These are phyloP conservation scores for Palaemon carinicauda DNA, from an alignment of 1,140 invertebrate genomes.

Conservation along the genomic window DNA sequence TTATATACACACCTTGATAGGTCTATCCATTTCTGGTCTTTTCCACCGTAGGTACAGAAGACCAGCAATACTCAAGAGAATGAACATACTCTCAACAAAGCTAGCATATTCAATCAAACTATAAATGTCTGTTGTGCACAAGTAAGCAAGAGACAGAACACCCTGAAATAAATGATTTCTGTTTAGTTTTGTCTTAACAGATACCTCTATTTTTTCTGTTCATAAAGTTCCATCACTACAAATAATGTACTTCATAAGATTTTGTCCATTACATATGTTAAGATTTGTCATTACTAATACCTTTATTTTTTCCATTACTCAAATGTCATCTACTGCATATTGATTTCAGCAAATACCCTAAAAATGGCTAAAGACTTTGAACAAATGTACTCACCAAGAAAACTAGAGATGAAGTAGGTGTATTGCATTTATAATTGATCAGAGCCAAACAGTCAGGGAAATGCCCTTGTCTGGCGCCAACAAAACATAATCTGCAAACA, in stretches of 20 bases:
- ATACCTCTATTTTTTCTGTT: too few species aligned
- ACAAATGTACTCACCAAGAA: conserved; percentile 77
- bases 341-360: background rate
- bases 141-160: conserved; percentile 81
- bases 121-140: conserved; percentile 87
- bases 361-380: background rate
- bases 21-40: conserved; percentile 73
- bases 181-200: too few species aligned
- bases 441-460: conserved; percentile 86
- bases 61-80: conserved; percentile 85
- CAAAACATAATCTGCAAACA: conserved; percentile 81
- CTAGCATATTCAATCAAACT: conserved; percentile 92
- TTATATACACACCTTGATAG: conserved; percentile 74
- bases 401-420: conserved; percentile 89
- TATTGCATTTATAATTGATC: conserved; percentile 84
- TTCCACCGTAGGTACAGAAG: conserved; percentile 86
- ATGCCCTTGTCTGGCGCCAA: conserved; percentile 89
- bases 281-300: background rate
- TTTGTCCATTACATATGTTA: too few species aligned
- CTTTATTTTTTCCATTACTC: background rate
- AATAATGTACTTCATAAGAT: too few species aligned
- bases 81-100: conserved; percentile 94
- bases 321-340: background rate
- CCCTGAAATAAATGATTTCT: conserved; percentile 65
- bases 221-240: too few species aligned